Base-by-base conservation (phyloP, 2,113 vertebrate genomes). In the Fulmarus glacialis region DNA sequence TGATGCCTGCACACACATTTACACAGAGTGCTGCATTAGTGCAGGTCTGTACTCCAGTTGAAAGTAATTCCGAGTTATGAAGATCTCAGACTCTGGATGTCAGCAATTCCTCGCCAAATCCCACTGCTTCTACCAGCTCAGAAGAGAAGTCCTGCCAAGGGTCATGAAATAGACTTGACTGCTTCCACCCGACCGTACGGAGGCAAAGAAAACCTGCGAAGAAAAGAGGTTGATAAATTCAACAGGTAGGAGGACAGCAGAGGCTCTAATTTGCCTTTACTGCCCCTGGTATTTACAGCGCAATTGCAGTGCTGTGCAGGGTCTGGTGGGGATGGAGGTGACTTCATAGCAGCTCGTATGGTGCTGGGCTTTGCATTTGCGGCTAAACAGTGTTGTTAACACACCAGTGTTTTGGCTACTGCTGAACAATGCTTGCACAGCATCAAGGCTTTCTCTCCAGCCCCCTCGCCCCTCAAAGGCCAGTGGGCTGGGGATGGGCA, bases 141-240 rank as follows among this genome's bases (percentile, higher is more conserved):
- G 99, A 97, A 99, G 99, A 97, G 99, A 99, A 98, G 99, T 99
- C 97, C 99, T 99, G 80, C 99, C 99, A 96, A 99, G 98, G 80
- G 99, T 99, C 99, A 99, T 99, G 97, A 99, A 99, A 98, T 99
- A 99, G 67, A 99, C 99, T 99, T 99, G 99, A 97, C 99, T 99
- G 97, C 99, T 99, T 97, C 99, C 99, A 83, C 99, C 99, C 6
- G 99, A 99, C 42, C 99, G 99, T 53, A 99, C 99, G 0, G 99
- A 99, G 81, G 99, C 99, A 63, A 99, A 99, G 98, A 99, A 99
- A 89, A 99, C 99, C 99, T 99, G 97, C 4, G 5, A 48, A 81
- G 91, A 43, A 32, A 71, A 91, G 52, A 93, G 27, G 62, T 0
- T 1, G 32, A 38, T 68, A 48, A 83, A 73, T 68, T 67, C 70